phyloP scores from a whole-genome alignment of 2,797 vertebrate genomes.

The Pangasius sanitwongsei region DNA sequence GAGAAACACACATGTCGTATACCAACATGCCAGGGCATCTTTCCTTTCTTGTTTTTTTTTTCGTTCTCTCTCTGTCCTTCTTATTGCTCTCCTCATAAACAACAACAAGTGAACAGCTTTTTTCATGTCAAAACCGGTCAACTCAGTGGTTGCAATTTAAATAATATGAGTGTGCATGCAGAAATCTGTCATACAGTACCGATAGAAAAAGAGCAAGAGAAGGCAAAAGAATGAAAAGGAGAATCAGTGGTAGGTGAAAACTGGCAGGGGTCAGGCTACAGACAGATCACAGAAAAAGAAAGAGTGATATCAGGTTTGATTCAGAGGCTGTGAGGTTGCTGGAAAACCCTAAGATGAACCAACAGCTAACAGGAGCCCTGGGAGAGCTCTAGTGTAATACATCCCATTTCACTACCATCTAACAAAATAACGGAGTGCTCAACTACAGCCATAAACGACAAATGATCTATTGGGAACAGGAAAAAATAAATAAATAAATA shows the following conservation, averaged over 20 bases:
- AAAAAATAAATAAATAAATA: conserved; percentile 30
- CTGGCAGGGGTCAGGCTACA: not conserved
- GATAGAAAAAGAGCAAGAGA: conserved; percentile 29
- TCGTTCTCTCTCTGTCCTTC: conserved; percentile 17
- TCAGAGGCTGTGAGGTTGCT: conserved; percentile 12
- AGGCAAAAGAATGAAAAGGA: not conserved
- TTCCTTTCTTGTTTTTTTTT: not conserved
- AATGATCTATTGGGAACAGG: conserved; percentile 40
- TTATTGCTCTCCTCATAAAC: not conserved
- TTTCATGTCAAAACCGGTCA: conserved; percentile 30
- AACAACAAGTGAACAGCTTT: not conserved
- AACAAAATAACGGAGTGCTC: conserved; percentile 37
- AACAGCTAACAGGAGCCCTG: conserved; percentile 42
- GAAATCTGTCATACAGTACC: not conserved
- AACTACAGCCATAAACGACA: conserved; percentile 35
- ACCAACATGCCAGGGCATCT: conserved; percentile 17
- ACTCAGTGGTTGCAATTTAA: conserved; percentile 22
- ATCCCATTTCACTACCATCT: conserved; percentile 34
- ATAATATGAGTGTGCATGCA: conserved; percentile 8
- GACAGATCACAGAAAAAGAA: not conserved
- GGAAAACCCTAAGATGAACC: conserved; percentile 34
- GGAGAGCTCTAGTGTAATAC: conserved; percentile 43
- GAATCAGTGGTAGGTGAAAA: not conserved
- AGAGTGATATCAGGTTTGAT: not conserved
- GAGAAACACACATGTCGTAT: conserved; percentile 29